Base-by-base conservation (phyloP, 1,140 invertebrate species). In the Drosophila bipectinata region DNA sequence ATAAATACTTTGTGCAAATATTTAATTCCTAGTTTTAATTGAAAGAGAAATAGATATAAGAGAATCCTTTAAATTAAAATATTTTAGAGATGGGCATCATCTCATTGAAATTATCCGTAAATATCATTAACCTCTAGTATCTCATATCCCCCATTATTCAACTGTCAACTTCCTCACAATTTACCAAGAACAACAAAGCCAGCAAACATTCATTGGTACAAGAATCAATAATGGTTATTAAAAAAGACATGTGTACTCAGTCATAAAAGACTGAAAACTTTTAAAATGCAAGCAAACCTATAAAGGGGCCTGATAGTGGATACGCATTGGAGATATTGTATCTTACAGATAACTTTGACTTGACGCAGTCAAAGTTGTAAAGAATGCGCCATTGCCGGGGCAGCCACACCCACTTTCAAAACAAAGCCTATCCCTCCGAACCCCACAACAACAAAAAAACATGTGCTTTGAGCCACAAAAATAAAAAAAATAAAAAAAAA, bases 201-300 rank as follows among this genome's bases (percentile, higher is more conserved):
- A 67, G 39, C n/a, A 52, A 75, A 54, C 14, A 15, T 14, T 39
- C 39, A 21, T 28, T 18, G 12, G 28, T 37, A 53, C 48, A 32
- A 61, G 21, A 68, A 69, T 69, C 79, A 83, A 87, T 87, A 87
- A 87, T 72, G 73, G 74, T 75, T 85, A 72, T 87, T 87, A 85
- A 85, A 87, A 78, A 87, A 75, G 78, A 85, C 81, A 85, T 87
- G 81, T 85, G 81, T 85, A 87, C 68, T 63, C 57, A 41, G 49
- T 58, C 78, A 64, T 85, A 87, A 85, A 85, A 74, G 62, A 59
- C 56, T 44, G 52, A 58, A 30, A 52, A 75, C 63, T 67, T 87
- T 52, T 53, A 76, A 44, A 87, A 82, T 78, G 71, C 83, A 87
- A 76, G 79, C 75, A 52, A 69, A 82, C 73, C 66, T 72, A 72